Evolutionary conservation across 2,888 invertebrate genomes (phyloP), one percentile per base, ranked within the genome.

Genomic region (Creontiades dilutus): DNA sequence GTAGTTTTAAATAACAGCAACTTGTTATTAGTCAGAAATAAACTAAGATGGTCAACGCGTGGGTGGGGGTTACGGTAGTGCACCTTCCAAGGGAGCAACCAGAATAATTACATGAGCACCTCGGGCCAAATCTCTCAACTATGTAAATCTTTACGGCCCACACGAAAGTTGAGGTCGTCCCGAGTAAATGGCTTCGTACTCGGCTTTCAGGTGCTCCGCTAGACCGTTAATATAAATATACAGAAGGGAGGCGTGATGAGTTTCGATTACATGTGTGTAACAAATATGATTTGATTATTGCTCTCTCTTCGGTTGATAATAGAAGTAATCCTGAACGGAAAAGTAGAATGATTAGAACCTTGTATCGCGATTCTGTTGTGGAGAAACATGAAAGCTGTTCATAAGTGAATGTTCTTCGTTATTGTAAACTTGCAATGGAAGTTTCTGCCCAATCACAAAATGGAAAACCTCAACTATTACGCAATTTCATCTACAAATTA

Each of bases 21-120:
- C 47, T 27, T 82, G 52, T 19, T 23, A 27, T 23, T 52, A 37
- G 27, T n/a, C 19, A 52, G 82, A 52, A 82, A 82, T 82, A 82
- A 82, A 82, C 82, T 82, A 57, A 16, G 48, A 52, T 52, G 82
- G 82, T 82, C 82, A 82, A 14, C 16, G 52, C 47, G 82, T 82
- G 52, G 82, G 82, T 52, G 52, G 46, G 76, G 86, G 86, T 86
- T 86, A 86, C 86, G 86, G 86, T 86, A 86, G 86, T 86, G 86
- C 86, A 86, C 86, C 86, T 86, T 86, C 86, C 75, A 86, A 48
- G 75, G 86, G 75, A 86, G 86, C 86, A 86, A 86, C 86, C 75
- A 47, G 86, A 86, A 86, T 86, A 86, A 86, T 86, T 86, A 86
- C 86, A 86, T 86, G 86, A 86, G 75, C 86, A 86, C 86, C 86